A percentile compares a stretch with the other conserved stretches of the same genome.
Conservation (phyloP, 2,797 vertebrate species). For the Pseudotriccus pelzelni region DNA sequence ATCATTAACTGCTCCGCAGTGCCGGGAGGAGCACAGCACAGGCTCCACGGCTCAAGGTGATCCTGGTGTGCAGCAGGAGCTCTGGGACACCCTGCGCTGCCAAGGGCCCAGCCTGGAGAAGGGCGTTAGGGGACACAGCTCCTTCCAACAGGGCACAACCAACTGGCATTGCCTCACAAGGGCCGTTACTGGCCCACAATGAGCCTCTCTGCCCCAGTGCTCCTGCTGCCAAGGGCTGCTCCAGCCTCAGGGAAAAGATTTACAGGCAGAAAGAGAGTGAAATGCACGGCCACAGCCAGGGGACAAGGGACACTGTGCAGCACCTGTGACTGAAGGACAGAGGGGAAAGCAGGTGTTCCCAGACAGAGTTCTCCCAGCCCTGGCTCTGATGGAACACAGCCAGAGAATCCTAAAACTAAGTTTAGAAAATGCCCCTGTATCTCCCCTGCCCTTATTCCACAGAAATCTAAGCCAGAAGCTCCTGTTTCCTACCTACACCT, state of each 20-base stretch:
- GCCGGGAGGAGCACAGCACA: fast-evolving
- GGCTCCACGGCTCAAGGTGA: neutral
- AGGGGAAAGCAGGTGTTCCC: neutral
- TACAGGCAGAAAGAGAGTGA: neutral
- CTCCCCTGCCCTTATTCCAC: neutral
- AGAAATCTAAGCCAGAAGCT: neutral
- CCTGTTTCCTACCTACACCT: fast-evolving
- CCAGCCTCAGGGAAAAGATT: fast-evolving
- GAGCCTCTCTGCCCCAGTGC: neutral
- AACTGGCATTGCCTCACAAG: fast-evolving
- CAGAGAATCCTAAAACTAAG: neutral
- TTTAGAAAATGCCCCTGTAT: neutral
- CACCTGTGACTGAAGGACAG: neutral
- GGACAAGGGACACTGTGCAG: neutral
- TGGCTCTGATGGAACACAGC: fast-evolving
- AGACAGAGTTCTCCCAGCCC: neutral
- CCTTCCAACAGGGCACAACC: fast-evolving
- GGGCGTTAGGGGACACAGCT: fast-evolving
- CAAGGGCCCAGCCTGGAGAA: fast-evolving
- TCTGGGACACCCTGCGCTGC: fast-evolving
- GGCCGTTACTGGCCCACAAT: neutral
- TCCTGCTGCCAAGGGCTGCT: neutral
- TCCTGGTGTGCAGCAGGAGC: fast-evolving
- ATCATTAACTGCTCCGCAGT: conserved; percentile 78
- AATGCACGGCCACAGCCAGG: fast-evolving